These are phyloP conservation scores for Bambusicola thoracicus DNA, from an alignment of 2,113 vertebrate genomes.

Conservation along the genomic window DNA sequence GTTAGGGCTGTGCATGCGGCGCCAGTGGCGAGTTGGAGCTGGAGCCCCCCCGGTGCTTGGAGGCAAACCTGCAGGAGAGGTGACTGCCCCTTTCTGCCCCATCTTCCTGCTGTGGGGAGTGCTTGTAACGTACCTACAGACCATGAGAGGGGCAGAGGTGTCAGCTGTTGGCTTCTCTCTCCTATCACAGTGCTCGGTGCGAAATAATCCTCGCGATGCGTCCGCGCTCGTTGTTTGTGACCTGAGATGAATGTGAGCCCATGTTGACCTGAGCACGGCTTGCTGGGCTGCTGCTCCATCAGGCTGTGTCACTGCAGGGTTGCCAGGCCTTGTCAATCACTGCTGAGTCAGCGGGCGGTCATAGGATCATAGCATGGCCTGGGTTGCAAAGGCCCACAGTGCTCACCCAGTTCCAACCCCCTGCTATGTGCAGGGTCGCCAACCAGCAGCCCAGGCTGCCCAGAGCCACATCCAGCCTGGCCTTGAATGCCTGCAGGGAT, in stretches of 20 bases:
- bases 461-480: no score
- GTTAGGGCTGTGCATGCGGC: fast-evolving
- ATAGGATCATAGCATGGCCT: no score
- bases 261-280: background rate
- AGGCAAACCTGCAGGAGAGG: background rate
- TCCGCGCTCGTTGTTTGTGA: background rate
- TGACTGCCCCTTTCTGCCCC: background rate
- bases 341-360: background rate
- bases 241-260: background rate
- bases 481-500: no score
- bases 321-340: background rate
- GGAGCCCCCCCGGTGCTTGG: no score
- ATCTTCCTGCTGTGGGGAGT: background rate
- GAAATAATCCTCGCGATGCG: fast-evolving
- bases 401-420: no score
- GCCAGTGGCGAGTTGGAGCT: background rate
- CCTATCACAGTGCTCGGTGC: fast-evolving
- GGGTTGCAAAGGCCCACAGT: no score
- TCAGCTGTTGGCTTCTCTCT: background rate
- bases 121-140: fast-evolving
- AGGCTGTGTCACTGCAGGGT: background rate
- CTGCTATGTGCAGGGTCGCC: no score
- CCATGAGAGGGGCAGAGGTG: background rate
- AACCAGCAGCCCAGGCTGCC: no score
- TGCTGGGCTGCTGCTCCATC: background rate